Conservation (phyloP, 2,113 vertebrate genomes). For the Elachura formosa region DNA sequence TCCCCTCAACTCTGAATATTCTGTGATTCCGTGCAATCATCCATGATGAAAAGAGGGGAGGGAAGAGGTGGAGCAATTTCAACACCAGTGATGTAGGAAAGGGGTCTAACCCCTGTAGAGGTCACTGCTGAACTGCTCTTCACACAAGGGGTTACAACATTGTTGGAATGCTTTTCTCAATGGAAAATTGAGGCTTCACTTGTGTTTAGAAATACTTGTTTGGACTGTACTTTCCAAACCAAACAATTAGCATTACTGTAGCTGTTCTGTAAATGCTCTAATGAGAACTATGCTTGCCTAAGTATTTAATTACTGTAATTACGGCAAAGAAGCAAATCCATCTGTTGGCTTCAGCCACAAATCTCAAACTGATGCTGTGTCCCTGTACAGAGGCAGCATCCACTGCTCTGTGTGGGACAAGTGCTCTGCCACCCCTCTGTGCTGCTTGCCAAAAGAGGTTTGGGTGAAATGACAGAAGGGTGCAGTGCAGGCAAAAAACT, state of each 20-base stretch:
- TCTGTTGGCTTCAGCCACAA: background rate
- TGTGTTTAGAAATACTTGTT: background rate
- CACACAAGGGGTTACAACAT: rapidly evolving
- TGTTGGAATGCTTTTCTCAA: background rate
- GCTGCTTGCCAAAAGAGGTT: background rate
- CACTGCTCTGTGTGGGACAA: background rate
- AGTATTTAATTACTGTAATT: background rate
- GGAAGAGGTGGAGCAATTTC: background rate
- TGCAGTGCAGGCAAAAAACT: background rate
- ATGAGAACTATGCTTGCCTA: background rate
- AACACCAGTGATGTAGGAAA: background rate
- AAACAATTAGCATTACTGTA: background rate
- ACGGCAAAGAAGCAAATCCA: background rate
- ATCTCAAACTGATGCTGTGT: background rate
- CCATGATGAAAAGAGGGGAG: background rate
- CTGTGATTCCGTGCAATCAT: background rate
- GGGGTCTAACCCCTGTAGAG: background rate
- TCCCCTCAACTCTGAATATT: background rate
- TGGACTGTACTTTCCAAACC: background rate
- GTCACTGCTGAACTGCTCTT: background rate
- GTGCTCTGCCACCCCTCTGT: background rate
- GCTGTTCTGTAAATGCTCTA: background rate
- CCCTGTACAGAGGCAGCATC: background rate
- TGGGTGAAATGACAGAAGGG: background rate
- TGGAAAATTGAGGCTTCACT: background rate